Evolutionary conservation across 2,888 invertebrate species (phyloP), one percentile per base, ranked within the genome.

Genomic region (Parasteatoda lunata): DNA sequence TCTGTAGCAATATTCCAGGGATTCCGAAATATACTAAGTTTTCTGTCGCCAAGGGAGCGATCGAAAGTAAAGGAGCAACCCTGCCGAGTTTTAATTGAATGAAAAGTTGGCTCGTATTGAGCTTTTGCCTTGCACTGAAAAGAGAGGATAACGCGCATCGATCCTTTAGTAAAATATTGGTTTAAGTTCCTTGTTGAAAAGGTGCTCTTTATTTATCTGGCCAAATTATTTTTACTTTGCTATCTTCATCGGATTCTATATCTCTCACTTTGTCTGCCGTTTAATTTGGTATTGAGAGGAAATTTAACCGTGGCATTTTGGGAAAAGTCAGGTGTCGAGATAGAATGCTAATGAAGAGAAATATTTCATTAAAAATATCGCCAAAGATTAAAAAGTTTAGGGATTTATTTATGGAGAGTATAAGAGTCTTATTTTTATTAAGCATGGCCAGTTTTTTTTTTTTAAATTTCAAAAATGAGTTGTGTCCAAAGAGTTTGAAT

Each of bases 121-220:
- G 68, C 52, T 11, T 13, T 11, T 45, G 66, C 66, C 45, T 65
- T 30, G 30, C 48, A 51, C 65, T 81, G 45, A 48, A 77, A 64
- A 54, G 15, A 48, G 49, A 59, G 48, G 51, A 47, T 68, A 77
- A n/a, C 69, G 47, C 47, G 52, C 64, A 81, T 81, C 81, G 81
- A 81, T 81, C 75, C 30, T 54, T 68, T 66, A 68, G 75, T 68
- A 81, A 81, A 81, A 81, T 81, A 81, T 81, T 69, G 81, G 81
- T 75, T 54, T 72, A 54, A 68, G 75, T 66, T 73, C n/a, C 54
- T 2, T 30, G 30, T 30, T 59, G 77, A 30, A 70, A 15, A 59
- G 48, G 69, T 66, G n/a, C 69, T 48, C 70, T 59, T 81, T 81
- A 81, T 81, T 68, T 81, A 81, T 75, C 69, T 51, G 69, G 69